A percentile compares a stretch with the other conserved stretches of the same genome.
Evolutionary conservation across 1,140 invertebrate genomes (phyloP).

Genomic region (Dendroctonus valens): DNA sequence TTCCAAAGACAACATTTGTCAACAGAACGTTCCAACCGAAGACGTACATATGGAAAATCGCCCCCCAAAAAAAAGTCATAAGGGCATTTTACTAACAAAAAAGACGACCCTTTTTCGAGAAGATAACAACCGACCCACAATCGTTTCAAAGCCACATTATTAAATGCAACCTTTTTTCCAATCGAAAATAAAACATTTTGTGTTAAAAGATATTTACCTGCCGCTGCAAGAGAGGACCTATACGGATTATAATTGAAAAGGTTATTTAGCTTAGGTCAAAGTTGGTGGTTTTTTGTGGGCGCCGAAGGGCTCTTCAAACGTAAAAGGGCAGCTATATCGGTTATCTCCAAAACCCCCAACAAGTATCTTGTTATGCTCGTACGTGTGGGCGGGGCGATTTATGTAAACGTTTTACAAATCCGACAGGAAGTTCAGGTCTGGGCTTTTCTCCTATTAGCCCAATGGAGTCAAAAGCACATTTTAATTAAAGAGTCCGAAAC

Average conservation of each 20-base stretch:
- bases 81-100: slow-evolving; percentile 3
- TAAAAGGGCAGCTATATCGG: slow-evolving; percentile 29
- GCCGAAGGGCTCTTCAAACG: slow-evolving; percentile 26
- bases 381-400: slow-evolving; percentile 14
- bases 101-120: slow-evolving; percentile 10
- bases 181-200: slow-evolving; percentile 10
- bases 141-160: slow-evolving; percentile 15
- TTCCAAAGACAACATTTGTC: no score
- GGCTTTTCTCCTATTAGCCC: no score
- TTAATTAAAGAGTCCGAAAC: no score
- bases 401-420: slow-evolving; percentile 10
- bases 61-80: slow-evolving; percentile 17
- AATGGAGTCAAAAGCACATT: no score
- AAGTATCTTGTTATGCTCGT: slow-evolving; percentile 29
- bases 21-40: not conserved
- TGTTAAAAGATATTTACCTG: slow-evolving; percentile 33
- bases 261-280: slow-evolving; percentile 32
- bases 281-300: slow-evolving; percentile 31
- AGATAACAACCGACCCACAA: slow-evolving; percentile 17
- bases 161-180: slow-evolving; percentile 4
- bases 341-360: slow-evolving; percentile 26
- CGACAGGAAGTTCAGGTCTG: not conserved
- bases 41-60: not conserved
- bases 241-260: slow-evolving; percentile 32
- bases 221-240: slow-evolving; percentile 14